Evolutionary conservation across 2,797 vertebrate species (phyloP), one percentile per base, ranked within the genome.

Genomic region (Artibeus jamaicensis): DNA sequence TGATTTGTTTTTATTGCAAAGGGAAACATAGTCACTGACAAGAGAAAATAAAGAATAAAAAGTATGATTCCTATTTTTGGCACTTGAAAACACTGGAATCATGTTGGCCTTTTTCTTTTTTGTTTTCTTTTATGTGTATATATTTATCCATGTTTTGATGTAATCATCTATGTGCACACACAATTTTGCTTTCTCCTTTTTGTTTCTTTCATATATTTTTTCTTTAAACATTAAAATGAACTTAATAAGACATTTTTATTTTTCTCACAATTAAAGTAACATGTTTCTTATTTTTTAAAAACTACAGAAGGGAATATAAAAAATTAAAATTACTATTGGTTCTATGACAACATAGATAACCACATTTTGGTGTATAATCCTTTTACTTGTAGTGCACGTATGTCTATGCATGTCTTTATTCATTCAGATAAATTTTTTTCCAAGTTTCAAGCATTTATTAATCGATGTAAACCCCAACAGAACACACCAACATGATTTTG

Each of bases 1-100:
- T 86, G 34, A 34, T 81, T 83, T 81, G 8, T 76, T 90, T 92
- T 83, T 90, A 50, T n/a, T 88, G 9, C 71, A 59, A 88, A 96
- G 14, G 4, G 65, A 48, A 67, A 9, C 1, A 71, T 44, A 15
- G 1, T 68, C 26, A 73, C 73, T 85, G 88, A n/a, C 55, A 62
- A 71, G 85, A 92, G 16, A 7, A n/a, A 77, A 81, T 70, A n/a
- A 84, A 74, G 29, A 76, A 81, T 21, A 65, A 81, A 48, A 92
- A 62, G 55, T 10, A 50, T 67, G 15, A 81, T 18, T 15, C 16
- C 29, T 24, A 18, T 4, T 67, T 76, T 82, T 77, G 78, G 24
- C 16, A 44, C 7, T 85, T 77, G 9, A 77, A 53, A 24, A 59
- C 0, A 16, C 32, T 57, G 2, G 59, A 74, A 55, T 32, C 9